These are phyloP conservation scores for Lepilemur septentrionalis DNA, from an alignment of 2,797 vertebrate species.

Conservation along the genomic window DNA sequence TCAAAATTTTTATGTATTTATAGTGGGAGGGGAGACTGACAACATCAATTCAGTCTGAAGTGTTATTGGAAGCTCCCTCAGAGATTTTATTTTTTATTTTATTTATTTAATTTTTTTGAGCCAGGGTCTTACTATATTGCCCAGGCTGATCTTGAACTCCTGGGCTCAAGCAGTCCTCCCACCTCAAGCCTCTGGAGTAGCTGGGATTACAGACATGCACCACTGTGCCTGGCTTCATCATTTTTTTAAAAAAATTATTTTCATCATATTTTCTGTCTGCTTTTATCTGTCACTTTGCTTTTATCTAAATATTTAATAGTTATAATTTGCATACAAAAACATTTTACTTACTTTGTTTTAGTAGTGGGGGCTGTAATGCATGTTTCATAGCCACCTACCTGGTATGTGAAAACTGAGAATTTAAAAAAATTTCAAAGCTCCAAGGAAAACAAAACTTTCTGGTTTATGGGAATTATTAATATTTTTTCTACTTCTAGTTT, in stretches of 20 bases:
- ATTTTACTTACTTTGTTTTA: background rate
- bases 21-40: too few species aligned
- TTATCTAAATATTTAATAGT: background rate
- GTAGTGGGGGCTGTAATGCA: background rate
- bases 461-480: background rate
- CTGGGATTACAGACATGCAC: too few species aligned
- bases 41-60: too few species aligned
- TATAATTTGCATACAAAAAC: background rate
- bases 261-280: background rate
- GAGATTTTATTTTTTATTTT: too few species aligned
- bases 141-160: too few species aligned
- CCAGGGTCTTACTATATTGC: too few species aligned
- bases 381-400: background rate
- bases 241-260: background rate
- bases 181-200: too few species aligned
- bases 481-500: background rate
- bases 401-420: background rate
- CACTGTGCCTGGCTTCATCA: background rate
- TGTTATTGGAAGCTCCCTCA: too few species aligned
- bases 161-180: too few species aligned
- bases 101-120: too few species aligned
- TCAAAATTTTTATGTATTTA: background rate
- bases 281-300: background rate
- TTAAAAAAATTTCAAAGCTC: background rate
- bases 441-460: background rate